A percentile compares a stretch with the other conserved stretches of the same genome.
Evolutionary conservation across 2,113 vertebrate genomes (phyloP).

Genomic region (Dasyornis broadbenti): DNA sequence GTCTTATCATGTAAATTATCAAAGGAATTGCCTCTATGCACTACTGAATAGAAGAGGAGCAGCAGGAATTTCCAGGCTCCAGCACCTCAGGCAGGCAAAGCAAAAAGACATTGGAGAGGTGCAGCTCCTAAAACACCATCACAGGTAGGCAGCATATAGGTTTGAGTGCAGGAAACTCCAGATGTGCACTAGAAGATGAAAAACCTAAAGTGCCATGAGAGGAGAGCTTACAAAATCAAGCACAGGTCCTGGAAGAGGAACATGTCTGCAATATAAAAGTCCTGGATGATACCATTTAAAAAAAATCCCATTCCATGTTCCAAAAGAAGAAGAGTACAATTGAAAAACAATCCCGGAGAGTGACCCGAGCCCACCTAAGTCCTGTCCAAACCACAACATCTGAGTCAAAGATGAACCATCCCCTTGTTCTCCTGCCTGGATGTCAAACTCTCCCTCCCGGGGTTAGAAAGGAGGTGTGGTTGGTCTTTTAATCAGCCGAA

Average conservation of each 20-base stretch:
- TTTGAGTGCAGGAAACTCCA: not conserved
- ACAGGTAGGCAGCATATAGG: rapidly evolving
- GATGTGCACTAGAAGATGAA: not conserved
- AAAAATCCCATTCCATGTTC: not conserved
- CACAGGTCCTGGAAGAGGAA: not conserved
- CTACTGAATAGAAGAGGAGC: not conserved
- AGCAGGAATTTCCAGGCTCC: not conserved
- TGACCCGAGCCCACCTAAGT: not conserved
- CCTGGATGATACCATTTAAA: not conserved
- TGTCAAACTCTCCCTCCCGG: not conserved
- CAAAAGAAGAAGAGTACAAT: not conserved
- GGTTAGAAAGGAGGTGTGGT: not conserved
- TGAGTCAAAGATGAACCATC: not conserved
- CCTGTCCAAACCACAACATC: not conserved
- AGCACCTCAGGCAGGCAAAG: not conserved
- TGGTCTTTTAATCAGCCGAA: not conserved
- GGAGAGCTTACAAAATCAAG: not conserved
- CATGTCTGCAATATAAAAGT: not conserved
- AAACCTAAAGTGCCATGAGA: not conserved
- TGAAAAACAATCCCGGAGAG: not conserved
- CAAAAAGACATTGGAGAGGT: not conserved
- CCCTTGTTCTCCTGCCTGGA: not conserved
- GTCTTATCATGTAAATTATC: not conserved
- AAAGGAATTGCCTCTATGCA: not conserved
- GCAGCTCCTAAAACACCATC: not conserved